Base-by-base conservation (phyloP, 2,888 invertebrate genomes). In the Peribatodes rhomboidaria region DNA sequence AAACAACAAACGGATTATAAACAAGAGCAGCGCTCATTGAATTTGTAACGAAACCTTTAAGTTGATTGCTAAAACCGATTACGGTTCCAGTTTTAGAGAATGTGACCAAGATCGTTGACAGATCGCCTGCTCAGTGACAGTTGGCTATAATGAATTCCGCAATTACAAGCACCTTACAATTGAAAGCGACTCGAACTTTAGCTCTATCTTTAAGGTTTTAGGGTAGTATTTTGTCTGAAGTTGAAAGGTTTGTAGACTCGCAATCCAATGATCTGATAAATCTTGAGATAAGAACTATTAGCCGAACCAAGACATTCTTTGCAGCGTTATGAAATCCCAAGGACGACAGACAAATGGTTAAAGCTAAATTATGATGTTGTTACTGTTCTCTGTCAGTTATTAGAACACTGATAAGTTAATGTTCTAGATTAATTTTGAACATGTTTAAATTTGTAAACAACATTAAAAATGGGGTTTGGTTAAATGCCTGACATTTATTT, bases 281-380 rank as follows among this genome's bases (percentile, higher is more conserved):
- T 78, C 69, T 75, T 69, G 71, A 75, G 78, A 82, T 82, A 82
- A 77, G 77, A 79, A 78, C 79, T 77, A 82, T 79, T 79, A 82
- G 75, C 71, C 70, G 73, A 75, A 68, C 75, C 73, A 71, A 76
- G 72, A 77, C 79, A 80, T 83, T 78, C 74, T 71, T 66, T 39
- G 64, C 42, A 68, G 61, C 66, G 74, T 78, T 82, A 79, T 78
- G 78, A 82, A 80, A 81, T 77, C 69, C 66, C 69, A 71, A 71
- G 69, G 72, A 68, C 68, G 55, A 52, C 64, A 13, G 67, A 52
- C 69, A 62, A 61, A 62, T 55, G 16, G 61, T 62, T 22, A 53
- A 54, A 53, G 33, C 31, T 16, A 58, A 53, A 59, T 49, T 42
- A 39, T 46, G 35, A 54, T 35, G 22, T 42, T 13, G 13, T 13